A percentile compares a stretch with the other conserved stretches of the same genome.
Evolutionary conservation across 2,888 invertebrate genomes (phyloP).

Genomic region (Megaustenia siamemsis): DNA sequence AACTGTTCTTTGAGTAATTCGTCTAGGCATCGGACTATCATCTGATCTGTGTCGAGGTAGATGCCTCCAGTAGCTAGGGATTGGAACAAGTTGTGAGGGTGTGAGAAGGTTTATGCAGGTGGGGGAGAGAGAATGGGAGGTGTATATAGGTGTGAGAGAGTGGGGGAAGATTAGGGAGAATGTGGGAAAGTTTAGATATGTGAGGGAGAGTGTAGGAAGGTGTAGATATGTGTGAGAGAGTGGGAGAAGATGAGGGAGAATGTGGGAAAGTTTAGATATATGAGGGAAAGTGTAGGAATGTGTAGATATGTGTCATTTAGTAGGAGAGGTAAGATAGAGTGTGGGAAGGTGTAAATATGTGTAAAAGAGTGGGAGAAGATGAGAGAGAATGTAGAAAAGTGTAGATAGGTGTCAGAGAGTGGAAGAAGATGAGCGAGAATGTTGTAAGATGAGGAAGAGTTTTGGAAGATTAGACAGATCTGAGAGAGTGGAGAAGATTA

Average conservation of each 20-base stretch:
- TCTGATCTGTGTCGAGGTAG: conserved; percentile 75
- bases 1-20: conserved; percentile 64
- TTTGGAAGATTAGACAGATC: neutral
- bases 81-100: neutral
- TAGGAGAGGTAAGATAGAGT: no score
- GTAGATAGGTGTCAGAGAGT: neutral
- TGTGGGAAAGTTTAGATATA: no score
- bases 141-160: neutral
- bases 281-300: no score
- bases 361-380: no score
- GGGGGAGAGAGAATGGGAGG: neutral
- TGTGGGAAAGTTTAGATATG: no score
- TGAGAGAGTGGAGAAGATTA: neutral
- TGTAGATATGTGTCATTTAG: no score
- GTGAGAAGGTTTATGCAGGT: neutral
- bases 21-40: conserved; percentile 67
- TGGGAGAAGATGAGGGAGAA: no score
- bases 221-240: no score
- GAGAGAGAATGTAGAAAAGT: neutral
- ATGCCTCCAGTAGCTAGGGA: conserved; percentile 75
- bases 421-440: neutral
- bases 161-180: no score
- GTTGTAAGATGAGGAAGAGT: neutral
- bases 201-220: no score
- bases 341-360: neutral